Conservation (phyloP, 35 echinoderm and acorn worm species). For the Diadema setosum region DNA sequence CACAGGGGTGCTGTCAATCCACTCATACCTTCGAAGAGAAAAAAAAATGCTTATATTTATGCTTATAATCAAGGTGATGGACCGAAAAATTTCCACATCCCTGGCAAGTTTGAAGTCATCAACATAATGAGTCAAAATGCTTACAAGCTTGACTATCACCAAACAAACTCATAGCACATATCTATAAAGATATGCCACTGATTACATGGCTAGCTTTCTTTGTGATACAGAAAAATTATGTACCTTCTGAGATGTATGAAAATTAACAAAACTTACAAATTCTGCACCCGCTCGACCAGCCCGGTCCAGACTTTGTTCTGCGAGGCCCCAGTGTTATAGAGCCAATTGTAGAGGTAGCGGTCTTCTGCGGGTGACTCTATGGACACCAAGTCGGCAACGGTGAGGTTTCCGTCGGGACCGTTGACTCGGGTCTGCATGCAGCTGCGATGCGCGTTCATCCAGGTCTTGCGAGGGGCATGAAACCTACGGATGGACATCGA, state of each 20-base stretch:
- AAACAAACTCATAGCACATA: too few species aligned
- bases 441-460: not conserved
- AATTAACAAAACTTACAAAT: not conserved
- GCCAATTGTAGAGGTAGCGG: not conserved
- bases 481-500: too few species aligned
- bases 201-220: too few species aligned
- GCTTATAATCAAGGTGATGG: too few species aligned
- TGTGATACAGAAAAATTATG: too few species aligned
- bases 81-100: too few species aligned
- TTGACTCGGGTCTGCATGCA: not conserved
- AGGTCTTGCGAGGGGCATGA: not conserved
- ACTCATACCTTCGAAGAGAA: not conserved
- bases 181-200: too few species aligned
- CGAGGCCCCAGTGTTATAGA: not conserved
- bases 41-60: not conserved
- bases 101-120: too few species aligned
- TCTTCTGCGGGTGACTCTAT: not conserved
- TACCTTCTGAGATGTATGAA: not conserved
- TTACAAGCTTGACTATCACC: too few species aligned
- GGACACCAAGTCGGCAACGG: not conserved
- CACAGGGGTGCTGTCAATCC: not conserved
- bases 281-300: not conserved
- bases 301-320: slow-evolving; percentile 5
- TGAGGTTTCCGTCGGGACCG: not conserved
- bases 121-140: too few species aligned